phyloP scores from a whole-genome alignment of 2,113 vertebrate species.

The Pachypanchax playfairii region DNA sequence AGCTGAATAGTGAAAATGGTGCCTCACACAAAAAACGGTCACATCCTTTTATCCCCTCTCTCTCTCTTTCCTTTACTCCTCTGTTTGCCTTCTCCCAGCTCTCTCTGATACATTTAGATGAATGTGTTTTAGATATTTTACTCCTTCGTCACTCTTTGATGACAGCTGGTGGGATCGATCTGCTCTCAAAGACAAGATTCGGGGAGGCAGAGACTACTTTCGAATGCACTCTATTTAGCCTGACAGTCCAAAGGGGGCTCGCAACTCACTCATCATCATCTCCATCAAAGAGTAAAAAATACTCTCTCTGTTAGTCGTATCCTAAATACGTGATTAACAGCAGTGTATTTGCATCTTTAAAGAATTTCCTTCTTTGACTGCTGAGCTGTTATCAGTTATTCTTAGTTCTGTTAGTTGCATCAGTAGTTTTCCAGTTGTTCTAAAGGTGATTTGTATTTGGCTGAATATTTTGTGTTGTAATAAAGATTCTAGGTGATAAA shows the following conservation, averaged over 20 bases:
- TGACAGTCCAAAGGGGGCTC: conserved; percentile 25
- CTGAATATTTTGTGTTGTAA: no score
- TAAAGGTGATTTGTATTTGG: no score
- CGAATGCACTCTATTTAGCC: conserved; percentile 39
- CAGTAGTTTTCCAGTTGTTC: no score
- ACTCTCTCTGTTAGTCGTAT: no score
- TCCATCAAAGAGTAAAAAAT: no score
- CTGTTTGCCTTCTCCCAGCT: conserved; percentile 9
- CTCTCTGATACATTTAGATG: background rate
- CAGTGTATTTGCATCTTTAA: no score
- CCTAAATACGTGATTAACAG: no score
- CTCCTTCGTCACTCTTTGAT: conserved; percentile 47
- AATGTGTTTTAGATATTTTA: conserved; percentile 32
- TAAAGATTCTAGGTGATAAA: no score
- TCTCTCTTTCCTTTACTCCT: background rate
- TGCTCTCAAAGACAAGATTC: conserved; percentile 29
- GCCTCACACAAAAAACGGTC: background rate
- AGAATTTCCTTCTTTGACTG: no score
- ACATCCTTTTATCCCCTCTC: background rate
- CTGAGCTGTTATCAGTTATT: no score
- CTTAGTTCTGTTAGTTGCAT: no score
- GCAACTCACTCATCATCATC: background rate
- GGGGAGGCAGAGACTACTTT: conserved; percentile 34
- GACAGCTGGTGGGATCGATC: conserved; percentile 48
- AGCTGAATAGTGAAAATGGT: conserved; percentile 1